Evolutionary conservation across 2,797 vertebrate species (phyloP).

Genomic region (Enteromius argenteus): DNA sequence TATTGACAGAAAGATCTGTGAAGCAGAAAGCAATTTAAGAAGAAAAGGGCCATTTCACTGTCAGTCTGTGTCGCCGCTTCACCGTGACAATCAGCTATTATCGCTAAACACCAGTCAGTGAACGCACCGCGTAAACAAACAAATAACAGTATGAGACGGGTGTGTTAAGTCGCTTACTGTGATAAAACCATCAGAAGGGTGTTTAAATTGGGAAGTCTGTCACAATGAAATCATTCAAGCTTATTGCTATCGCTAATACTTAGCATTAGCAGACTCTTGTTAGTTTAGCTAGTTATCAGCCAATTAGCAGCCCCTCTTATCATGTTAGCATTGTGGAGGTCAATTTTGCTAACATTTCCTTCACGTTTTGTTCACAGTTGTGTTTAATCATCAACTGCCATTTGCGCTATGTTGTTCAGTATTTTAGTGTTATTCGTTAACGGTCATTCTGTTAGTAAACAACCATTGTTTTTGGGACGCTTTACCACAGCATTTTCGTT

Average conservation of each 20-base stretch:
- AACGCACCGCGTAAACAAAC: not conserved
- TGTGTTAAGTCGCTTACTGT: not conserved
- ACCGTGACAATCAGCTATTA: not conserved
- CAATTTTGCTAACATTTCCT: not conserved
- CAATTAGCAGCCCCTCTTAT: not conserved
- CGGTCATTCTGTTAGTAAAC: too few species aligned
- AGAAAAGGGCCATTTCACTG: constrained; percentile 16
- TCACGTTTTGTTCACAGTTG: not conserved
- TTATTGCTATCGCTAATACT: not conserved
- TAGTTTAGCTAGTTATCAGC: not conserved
- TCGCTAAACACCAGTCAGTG: constrained; percentile 3
- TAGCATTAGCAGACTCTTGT: not conserved
- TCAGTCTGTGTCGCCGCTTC: not conserved
- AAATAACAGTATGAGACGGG: constrained; percentile 2
- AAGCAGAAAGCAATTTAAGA: constrained; percentile 45
- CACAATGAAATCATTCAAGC: not conserved
- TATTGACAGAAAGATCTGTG: constrained; percentile 42
- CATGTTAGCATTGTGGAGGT: not conserved
- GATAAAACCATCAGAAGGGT: not conserved
- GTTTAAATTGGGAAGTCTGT: not conserved
- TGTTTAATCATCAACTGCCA: too few species aligned
- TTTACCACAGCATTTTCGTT: too few species aligned
- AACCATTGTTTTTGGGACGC: too few species aligned
- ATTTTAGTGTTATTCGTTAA: too few species aligned
- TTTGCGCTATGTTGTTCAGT: too few species aligned